phyloP scores from a whole-genome alignment of 2,113 vertebrate species.

The Circaetus gallicus region DNA sequence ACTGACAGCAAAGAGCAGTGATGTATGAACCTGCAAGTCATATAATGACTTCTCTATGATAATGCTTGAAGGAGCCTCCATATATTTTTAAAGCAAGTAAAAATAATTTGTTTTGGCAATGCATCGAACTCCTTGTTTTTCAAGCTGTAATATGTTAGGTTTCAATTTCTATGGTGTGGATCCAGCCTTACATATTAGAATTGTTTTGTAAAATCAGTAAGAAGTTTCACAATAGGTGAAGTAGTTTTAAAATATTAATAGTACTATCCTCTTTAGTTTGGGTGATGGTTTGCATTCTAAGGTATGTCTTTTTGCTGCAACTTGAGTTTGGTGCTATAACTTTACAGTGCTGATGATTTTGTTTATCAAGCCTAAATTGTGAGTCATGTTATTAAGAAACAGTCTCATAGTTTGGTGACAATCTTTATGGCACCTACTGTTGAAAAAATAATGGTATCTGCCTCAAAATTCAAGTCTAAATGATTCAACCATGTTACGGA shows the following conservation, averaged over 20 bases:
- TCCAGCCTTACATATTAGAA: neutral
- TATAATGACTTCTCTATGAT: slow-evolving; percentile 64
- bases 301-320: neutral
- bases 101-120: slow-evolving; percentile 59
- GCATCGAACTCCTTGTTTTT: neutral
- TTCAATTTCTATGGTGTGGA: neutral
- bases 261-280: neutral
- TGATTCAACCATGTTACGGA: neutral
- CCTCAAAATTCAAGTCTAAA: neutral
- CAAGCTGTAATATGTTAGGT: neutral
- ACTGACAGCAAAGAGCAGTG: slow-evolving; percentile 62
- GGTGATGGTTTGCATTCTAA: neutral
- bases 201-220: neutral
- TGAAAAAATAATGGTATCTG: neutral
- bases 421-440: neutral
- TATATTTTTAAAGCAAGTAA: slow-evolving; percentile 47
- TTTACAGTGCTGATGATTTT: neutral
- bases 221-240: neutral
- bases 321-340: neutral
- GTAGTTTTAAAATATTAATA: neutral
- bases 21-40: slow-evolving; percentile 62
- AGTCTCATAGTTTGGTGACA: neutral
- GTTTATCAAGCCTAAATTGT: neutral
- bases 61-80: slow-evolving; percentile 52
- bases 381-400: neutral